A percentile compares a stretch with the other conserved stretches of the same genome.
Conservation (phyloP, 2,113 vertebrate species). For the Dryoscopus gambensis region DNA sequence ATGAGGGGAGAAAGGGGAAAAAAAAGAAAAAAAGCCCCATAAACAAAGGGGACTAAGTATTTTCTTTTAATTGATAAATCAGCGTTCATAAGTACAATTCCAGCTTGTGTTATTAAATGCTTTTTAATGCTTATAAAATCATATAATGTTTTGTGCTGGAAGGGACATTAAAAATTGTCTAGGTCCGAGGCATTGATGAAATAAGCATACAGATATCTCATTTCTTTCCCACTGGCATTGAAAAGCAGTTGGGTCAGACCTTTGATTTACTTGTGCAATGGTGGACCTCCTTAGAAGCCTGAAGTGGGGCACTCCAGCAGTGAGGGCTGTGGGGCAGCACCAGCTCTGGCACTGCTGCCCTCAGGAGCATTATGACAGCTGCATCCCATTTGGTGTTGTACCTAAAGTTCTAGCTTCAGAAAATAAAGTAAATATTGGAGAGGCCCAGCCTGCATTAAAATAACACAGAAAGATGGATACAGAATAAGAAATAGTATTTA, state of each 20-base stretch:
- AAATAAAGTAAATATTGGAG: background rate
- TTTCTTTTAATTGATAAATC: background rate
- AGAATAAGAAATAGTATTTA: background rate
- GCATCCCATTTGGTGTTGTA: background rate
- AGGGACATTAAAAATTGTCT: background rate
- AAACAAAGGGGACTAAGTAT: background rate
- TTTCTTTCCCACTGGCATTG: background rate
- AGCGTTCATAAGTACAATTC: background rate
- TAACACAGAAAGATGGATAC: background rate
- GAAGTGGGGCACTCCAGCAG: background rate
- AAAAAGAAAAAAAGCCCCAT: background rate
- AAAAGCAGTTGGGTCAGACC: background rate
- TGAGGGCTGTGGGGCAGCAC: background rate
- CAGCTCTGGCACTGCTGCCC: background rate
- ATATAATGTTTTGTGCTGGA: background rate
- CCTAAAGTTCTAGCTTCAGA: background rate
- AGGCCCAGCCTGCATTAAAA: background rate
- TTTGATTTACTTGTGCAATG: background rate
- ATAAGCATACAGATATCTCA: background rate
- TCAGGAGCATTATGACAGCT: background rate
- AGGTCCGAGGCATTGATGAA: background rate
- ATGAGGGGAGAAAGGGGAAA: background rate
- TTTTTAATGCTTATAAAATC: background rate
- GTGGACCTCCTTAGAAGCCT: background rate
- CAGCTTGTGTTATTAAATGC: background rate